phyloP scores from a whole-genome alignment of 2,888 invertebrate genomes.

The Phortica magna region DNA sequence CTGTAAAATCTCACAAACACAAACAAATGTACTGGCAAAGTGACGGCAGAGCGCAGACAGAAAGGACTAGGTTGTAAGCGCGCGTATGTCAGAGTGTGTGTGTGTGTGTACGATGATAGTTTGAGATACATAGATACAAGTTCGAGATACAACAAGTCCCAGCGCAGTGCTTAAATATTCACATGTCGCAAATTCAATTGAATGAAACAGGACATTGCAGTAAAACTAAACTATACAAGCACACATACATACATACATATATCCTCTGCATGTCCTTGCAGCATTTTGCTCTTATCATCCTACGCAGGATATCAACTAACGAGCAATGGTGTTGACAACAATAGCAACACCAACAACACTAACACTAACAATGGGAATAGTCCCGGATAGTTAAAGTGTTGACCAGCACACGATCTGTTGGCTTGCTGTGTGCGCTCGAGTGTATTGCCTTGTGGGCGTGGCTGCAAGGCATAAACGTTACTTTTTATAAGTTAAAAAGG shows the following conservation, averaged over 20 bases:
- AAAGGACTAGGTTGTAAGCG: neutral
- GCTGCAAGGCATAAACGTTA: slow-evolving; percentile 60
- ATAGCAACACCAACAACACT: slow-evolving; percentile 29
- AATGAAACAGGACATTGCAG: slow-evolving; percentile 60
- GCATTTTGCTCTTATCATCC: slow-evolving; percentile 41
- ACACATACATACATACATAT: neutral
- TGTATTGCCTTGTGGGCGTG: neutral
- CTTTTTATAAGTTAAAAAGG: slow-evolving; percentile 72
- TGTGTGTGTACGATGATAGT: slow-evolving; percentile 5
- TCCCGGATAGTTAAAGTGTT: slow-evolving; percentile 9
- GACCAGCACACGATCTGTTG: neutral
- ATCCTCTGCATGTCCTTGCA: slow-evolving; percentile 33
- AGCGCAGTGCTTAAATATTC: slow-evolving; percentile 69
- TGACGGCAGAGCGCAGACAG: neutral
- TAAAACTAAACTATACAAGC: slow-evolving; percentile 53
- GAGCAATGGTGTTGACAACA: slow-evolving; percentile 69
- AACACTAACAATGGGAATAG: slow-evolving; percentile 21
- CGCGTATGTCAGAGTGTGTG: neutral
- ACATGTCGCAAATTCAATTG: slow-evolving; percentile 63
- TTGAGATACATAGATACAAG: slow-evolving; percentile 32
- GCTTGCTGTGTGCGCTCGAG: neutral
- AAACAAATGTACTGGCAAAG: slow-evolving; percentile 4
- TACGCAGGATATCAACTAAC: slow-evolving; percentile 54
- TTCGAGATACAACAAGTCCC: slow-evolving; percentile 50
- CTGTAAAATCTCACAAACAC: slow-evolving; percentile 16